Evolutionary conservation across 2,113 vertebrate genomes (phyloP).

Genomic region (Mormyrus lacerda): DNA sequence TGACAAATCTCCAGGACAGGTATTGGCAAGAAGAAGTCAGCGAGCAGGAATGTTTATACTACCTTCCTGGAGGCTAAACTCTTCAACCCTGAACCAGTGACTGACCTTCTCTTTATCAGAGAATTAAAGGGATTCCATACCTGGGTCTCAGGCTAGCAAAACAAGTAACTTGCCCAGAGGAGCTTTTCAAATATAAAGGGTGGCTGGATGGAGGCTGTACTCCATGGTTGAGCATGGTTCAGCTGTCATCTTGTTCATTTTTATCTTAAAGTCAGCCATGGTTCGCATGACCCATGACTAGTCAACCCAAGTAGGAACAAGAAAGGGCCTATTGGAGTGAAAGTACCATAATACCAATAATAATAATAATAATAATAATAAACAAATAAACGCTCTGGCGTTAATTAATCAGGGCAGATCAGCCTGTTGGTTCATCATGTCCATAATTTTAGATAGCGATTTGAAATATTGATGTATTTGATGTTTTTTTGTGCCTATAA

Average conservation of each 20-base stretch:
- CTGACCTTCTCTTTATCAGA: slow-evolving; percentile 32
- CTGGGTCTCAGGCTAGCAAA: background rate
- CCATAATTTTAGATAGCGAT: background rate
- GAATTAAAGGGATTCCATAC: slow-evolving; percentile 23
- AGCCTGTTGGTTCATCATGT: background rate
- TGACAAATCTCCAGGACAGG: background rate
- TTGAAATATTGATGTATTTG: background rate
- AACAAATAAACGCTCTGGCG: too few relatives aligned
- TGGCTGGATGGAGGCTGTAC: background rate
- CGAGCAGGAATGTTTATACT: background rate
- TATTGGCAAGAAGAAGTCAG: background rate
- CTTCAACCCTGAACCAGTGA: slow-evolving; percentile 42
- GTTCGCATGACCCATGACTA: background rate
- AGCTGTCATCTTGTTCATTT: background rate
- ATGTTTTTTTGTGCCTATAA: background rate
- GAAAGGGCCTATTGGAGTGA: background rate
- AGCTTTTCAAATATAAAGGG: background rate
- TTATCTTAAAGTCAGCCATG: background rate
- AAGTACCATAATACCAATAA: background rate
- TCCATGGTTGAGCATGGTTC: background rate
- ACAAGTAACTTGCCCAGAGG: slow-evolving; percentile 32
- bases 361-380: too few relatives aligned
- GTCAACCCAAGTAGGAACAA: background rate
- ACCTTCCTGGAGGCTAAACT: slow-evolving; percentile 34
- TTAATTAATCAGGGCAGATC: background rate